These are phyloP conservation scores for Cynodonichthys magdalenae DNA, from an alignment of 2,797 vertebrate genomes.

Conservation along the genomic window DNA sequence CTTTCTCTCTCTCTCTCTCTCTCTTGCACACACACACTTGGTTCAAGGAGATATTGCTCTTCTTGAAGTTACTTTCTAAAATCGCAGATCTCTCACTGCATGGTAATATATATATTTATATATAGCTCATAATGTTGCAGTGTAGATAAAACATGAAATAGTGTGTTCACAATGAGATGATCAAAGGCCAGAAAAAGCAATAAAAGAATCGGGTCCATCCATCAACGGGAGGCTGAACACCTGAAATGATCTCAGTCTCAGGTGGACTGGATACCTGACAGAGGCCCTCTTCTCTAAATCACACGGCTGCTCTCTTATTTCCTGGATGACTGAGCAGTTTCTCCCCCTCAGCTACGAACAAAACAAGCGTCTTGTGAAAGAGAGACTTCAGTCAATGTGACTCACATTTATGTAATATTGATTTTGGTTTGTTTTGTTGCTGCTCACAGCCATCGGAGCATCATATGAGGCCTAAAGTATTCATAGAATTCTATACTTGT, in stretches of 20 bases:
- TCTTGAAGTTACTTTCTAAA: constrained; percentile 47
- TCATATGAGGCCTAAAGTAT: constrained; percentile 45
- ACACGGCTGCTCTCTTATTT: constrained; percentile 75
- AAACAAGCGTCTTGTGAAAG: constrained; percentile 67
- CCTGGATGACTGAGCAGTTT: constrained; percentile 74
- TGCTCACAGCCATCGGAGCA: constrained; percentile 38
- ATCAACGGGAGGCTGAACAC: constrained; percentile 64
- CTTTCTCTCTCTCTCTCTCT: constrained; percentile 20
- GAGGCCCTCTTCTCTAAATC: constrained; percentile 61
- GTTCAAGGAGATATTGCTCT: constrained; percentile 29
- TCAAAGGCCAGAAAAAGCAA: constrained; percentile 72
- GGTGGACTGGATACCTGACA: constrained; percentile 62
- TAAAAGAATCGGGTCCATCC: constrained; percentile 66
- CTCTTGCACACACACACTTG: constrained; percentile 9
- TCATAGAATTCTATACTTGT: constrained; percentile 26
- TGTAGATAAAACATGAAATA: constrained; percentile 56
- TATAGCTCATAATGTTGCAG: constrained; percentile 46
- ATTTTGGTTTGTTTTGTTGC: constrained; percentile 32
- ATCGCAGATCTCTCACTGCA: constrained; percentile 11
- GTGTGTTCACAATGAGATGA: constrained; percentile 64
- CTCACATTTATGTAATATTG: constrained; percentile 61
- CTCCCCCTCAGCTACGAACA: constrained; percentile 53
- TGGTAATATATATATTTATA: constrained; percentile 14
- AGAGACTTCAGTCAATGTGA: constrained; percentile 58
- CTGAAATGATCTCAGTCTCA: constrained; percentile 64